Base-by-base conservation (phyloP, 2,888 invertebrate species). In the Cheilosia vulpina region DNA sequence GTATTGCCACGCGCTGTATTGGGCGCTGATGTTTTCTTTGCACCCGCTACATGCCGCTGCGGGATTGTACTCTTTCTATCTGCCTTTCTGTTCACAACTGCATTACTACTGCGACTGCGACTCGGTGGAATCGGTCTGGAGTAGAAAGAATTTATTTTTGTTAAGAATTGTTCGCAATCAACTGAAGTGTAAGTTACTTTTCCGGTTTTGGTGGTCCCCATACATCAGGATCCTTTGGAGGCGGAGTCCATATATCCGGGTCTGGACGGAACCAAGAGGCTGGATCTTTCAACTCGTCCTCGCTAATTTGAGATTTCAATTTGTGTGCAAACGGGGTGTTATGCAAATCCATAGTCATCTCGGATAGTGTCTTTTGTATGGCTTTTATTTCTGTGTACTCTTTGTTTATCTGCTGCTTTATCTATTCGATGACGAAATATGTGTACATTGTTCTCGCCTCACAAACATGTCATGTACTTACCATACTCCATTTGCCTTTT, bases 351-450 rank as follows among this genome's bases (percentile, higher is more conserved):
- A 92, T 88, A 9, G 92, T 92, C 88, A 92, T 92, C 55, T 92
- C 92, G 38, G 90, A 89, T 41, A 92, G 88, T 41, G 92, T 91
- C 71, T 91, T 91, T 88, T 92, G 92, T 77, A 92, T 91, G 87
- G 96, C 95, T 92, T 98, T 98, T 58, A 99, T 95, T 92, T 97
- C 96, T 89, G 98, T 97, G 92, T 97, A 98, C 92, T 99, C 99
- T 76, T 95, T 94, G 53, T 95, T 96, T 90, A 99, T 96, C 92
- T 97, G 96, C 89, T 96, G 96, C 90, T 97, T 97, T 24, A 98
- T 95, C 97, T 97, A 88, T 76, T 45, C 1, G 52, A 43, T 38
- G 45, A 38, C 24, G n/a, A 73, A 58, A 43, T 13, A 27, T 19
- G 19, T 50, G 4, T 38, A 27, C 57, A 53, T 41, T 62, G 68